These are phyloP conservation scores for Tragelaphus strepsiceros DNA, from an alignment of 2,113 vertebrate genomes.

Conservation along the genomic window DNA sequence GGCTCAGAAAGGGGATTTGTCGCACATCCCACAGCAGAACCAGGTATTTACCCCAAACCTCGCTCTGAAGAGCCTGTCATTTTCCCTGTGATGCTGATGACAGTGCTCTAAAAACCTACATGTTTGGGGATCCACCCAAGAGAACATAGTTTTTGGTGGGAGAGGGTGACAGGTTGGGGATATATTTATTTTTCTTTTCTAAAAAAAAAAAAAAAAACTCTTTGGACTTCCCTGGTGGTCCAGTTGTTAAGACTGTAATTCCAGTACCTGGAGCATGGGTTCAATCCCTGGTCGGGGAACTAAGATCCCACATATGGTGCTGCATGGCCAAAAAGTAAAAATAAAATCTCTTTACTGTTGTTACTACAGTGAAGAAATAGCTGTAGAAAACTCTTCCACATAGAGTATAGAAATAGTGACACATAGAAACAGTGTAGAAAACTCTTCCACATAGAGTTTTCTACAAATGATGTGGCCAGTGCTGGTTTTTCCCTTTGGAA, in stretches of 20 bases:
- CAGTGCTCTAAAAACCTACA: neutral
- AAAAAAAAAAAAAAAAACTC: neutral
- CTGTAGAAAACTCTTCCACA: too few species aligned
- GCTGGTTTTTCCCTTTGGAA: neutral
- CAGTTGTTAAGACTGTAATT: neutral
- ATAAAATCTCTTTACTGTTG: neutral
- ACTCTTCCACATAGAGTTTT: neutral
- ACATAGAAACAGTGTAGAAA: too few species aligned
- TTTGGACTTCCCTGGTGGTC: neutral
- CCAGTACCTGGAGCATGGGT: neutral
- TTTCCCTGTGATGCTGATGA: neutral
- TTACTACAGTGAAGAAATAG: neutral
- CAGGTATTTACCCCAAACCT: neutral
- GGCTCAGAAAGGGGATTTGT: neutral
- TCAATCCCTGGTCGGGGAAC: neutral
- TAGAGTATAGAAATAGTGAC: too few species aligned
- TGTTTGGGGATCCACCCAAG: neutral
- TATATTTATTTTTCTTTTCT: neutral
- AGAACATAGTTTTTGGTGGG: neutral
- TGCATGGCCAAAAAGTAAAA: neutral
- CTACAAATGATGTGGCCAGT: neutral
- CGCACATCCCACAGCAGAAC: neutral
- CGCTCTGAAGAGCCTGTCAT: neutral
- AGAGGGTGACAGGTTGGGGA: neutral
- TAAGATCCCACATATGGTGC: neutral